Evolutionary conservation across 2,797 vertebrate species (phyloP).

Genomic region (Sphenopsis melanotis): DNA sequence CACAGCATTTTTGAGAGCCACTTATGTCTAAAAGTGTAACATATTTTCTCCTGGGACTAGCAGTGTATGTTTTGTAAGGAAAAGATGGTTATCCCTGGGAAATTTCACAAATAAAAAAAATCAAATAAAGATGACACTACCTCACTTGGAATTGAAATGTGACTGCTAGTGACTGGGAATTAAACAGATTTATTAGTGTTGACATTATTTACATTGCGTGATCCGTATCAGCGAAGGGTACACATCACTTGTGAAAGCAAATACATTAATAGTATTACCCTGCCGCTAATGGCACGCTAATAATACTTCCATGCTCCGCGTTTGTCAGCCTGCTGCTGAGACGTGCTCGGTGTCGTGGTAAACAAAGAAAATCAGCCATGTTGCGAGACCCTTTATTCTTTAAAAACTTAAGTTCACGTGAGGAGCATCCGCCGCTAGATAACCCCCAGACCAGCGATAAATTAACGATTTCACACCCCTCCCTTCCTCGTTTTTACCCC

Average conservation of each 20-base stretch:
- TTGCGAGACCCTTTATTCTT: background rate
- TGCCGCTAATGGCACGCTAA: background rate
- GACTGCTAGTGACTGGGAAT: background rate
- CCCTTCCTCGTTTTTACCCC: background rate
- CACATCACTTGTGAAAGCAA: background rate
- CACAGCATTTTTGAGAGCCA: background rate
- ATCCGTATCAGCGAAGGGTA: background rate
- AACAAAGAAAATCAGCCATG: slow-evolving; percentile 43
- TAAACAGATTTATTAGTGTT: background rate
- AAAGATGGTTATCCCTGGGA: background rate
- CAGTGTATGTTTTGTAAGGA: background rate
- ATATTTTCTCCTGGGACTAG: background rate
- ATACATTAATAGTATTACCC: background rate
- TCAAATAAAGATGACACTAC: background rate
- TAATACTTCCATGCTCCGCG: background rate
- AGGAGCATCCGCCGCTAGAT: background rate
- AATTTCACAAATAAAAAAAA: background rate
- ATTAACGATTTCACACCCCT: background rate
- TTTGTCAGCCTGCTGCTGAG: background rate
- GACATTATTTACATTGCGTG: background rate
- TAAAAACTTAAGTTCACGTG: background rate
- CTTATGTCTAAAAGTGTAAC: background rate
- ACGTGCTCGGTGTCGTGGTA: background rate
- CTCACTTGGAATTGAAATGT: background rate
- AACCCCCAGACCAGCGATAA: background rate